These are phyloP conservation scores for Anhinga anhinga DNA, from an alignment of 2,113 vertebrate genomes.

Conservation along the genomic window DNA sequence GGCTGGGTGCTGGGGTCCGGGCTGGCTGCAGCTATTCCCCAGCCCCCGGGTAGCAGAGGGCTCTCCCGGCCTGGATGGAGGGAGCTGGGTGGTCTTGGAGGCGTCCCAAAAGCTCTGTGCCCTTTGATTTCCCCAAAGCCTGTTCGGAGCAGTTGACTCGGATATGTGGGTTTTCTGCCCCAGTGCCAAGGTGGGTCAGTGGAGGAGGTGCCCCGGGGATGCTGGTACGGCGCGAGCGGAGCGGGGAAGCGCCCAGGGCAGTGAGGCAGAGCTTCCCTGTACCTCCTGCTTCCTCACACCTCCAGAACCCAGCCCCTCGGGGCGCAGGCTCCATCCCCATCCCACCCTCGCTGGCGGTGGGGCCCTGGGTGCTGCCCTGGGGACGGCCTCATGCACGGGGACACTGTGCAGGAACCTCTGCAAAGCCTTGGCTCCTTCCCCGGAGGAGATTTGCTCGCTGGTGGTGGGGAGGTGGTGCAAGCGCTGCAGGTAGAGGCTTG, in stretches of 20 bases:
- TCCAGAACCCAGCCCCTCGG: neutral
- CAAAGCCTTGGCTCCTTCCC: neutral
- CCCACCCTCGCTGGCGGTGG: neutral
- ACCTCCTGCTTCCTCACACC: neutral
- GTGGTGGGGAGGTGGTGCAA: neutral
- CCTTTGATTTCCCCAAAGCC: neutral
- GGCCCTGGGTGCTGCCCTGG: neutral
- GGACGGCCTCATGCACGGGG: neutral
- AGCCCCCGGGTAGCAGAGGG: fast-evolving
- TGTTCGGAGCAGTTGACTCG: fast-evolving
- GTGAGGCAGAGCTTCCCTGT: neutral
- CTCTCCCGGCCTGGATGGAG: fast-evolving
- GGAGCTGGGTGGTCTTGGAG: neutral
- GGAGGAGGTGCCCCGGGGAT: neutral
- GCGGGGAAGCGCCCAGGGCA: neutral
- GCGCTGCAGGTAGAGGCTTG: slow-evolving; percentile 4
- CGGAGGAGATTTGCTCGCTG: neutral
- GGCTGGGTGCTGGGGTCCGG: too few relatives aligned
- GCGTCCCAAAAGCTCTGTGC: neutral
- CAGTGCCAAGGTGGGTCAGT: fast-evolving
- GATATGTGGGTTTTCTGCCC: neutral
- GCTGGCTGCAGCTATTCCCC: neutral
- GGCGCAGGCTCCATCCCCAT: neutral
- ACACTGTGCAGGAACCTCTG: neutral
- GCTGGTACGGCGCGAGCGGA: fast-evolving